Conservation (phyloP, 2,888 invertebrate species). For the Kuschelorhynchus macadamiae region DNA sequence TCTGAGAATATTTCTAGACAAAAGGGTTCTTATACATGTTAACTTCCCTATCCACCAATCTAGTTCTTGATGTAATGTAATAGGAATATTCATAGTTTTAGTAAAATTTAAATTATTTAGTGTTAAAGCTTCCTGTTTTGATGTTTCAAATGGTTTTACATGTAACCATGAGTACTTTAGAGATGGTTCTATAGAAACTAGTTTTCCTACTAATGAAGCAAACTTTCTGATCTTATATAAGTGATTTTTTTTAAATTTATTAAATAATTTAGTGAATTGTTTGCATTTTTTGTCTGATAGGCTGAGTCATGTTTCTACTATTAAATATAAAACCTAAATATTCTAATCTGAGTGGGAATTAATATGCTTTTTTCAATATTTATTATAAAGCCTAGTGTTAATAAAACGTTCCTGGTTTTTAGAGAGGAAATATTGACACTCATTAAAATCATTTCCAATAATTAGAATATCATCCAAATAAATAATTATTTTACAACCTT, state of each 20-base stretch:
- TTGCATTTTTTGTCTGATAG: background rate
- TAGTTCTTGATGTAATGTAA: background rate
- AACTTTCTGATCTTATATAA: background rate
- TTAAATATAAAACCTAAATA: slow-evolving; percentile 6
- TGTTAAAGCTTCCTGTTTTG: background rate
- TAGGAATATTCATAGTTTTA: background rate
- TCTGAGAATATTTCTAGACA: slow-evolving; percentile 9
- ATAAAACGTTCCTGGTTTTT: too few species aligned
- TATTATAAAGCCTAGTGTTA: too few species aligned
- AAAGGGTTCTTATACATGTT: background rate
- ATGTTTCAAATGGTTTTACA: slow-evolving; percentile 16
- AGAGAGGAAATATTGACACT: too few species aligned
- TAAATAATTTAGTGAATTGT: background rate
- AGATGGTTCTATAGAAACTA: background rate
- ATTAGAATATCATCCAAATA: too few species aligned
- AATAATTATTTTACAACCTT: too few species aligned
- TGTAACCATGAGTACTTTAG: slow-evolving; percentile 7
- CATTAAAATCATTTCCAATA: too few species aligned
- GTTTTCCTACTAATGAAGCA: slow-evolving; percentile 1
- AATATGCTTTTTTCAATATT: too few species aligned
- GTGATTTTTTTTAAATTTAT: background rate
- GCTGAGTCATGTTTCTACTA: background rate
- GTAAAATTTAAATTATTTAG: slow-evolving; percentile 1
- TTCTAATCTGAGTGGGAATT: background rate
- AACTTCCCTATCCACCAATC: slow-evolving; percentile 12